Percentiles rank a stretch among this genome's conserved stretches.
These are phyloP conservation scores for Drosophila flavopinicola DNA, from an alignment of 2,888 invertebrate species.

Conservation along the genomic window DNA sequence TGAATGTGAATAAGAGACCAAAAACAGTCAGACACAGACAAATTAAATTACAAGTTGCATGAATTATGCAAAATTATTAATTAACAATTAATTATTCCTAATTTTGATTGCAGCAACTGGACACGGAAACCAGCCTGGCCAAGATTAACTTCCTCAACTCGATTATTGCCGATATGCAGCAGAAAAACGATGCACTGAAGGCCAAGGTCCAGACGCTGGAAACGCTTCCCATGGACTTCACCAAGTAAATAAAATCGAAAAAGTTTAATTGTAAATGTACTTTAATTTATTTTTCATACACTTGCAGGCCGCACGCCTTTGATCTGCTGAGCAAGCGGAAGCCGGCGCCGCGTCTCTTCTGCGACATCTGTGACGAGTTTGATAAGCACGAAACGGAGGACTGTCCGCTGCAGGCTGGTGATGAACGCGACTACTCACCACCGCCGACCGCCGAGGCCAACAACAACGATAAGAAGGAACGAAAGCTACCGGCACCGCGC, in stretches of 20 bases:
- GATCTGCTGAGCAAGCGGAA: constrained; percentile 84
- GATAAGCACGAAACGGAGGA: constrained; percentile 99
- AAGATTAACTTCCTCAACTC: constrained; percentile 97
- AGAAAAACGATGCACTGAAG: constrained; percentile 93
- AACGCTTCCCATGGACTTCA: constrained; percentile 82
- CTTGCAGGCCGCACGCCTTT: constrained; percentile 85
- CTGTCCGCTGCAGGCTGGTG: constrained; percentile 93
- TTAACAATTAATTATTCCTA: too few relatives aligned
- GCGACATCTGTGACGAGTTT: constrained; percentile 98
- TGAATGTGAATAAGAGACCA: neutral
- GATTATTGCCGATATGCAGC: constrained; percentile 98
- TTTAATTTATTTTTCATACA: neutral
- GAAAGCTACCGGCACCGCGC: constrained; percentile 85
- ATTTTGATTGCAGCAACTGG: constrained; percentile 52
- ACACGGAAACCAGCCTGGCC: constrained; percentile 86
- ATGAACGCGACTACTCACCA: constrained; percentile 84
- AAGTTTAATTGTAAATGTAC: neutral
- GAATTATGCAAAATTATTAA: too few relatives aligned
- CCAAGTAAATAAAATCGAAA: constrained; percentile 84
- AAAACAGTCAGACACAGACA: too few relatives aligned
- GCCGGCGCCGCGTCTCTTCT: constrained; percentile 93
- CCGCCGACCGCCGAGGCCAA: constrained; percentile 62
- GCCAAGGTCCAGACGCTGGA: constrained; percentile 92
- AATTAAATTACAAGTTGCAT: too few relatives aligned
- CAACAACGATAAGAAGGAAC: constrained; percentile 76